Evolutionary conservation across 1,140 invertebrate genomes (phyloP), one percentile per base, ranked within the genome.

Genomic region (Euschistus heros): DNA sequence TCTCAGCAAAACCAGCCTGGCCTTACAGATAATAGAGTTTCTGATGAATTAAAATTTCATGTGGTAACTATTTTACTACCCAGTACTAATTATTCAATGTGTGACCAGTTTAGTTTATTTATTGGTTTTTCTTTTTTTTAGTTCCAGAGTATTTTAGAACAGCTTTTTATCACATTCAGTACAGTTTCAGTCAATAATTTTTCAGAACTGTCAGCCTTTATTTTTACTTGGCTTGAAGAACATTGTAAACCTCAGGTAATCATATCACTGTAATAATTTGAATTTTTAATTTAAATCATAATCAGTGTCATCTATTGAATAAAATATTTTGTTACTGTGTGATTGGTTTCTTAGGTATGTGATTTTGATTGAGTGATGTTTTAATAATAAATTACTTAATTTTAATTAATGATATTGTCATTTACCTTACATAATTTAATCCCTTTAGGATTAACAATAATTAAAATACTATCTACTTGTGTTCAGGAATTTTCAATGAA

Each of bases 191-290:
- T 92, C 60, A 86, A 86, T 59, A 95, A 94, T 76, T 98, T 98
- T 78, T 83, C 86, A 18, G 92, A 97, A 76, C 79, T 97, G 52
- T 97, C 94, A 14, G 91, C 84, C 3, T 92, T 91, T 72, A 90
- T 97, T 2, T 94, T 97, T 73, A 91, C 87, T 70, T 98, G 95
- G 95, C 78, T 97, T 26, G 94, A 98, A 73, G 93, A 97, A 74
- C 91, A 95, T 73, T 97, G 94, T 76, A 97, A 97, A 78, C 95
- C 95, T 37, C 92, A 96, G 69, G 68, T 69, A 68, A 27, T 33
- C n/a, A n/a, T n/a, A n/a, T n/a, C n/a, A n/a, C n/a, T n/a, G 20
- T 30, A 61, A 42, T 61, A 61, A 14, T 22, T 22, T 52, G 17
- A n/a, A 5, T 52, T n/a, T 18, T 5, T n/a, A 64, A 17, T 46